Conservation (phyloP, 2,797 vertebrate genomes). For the Anabas testudineus region DNA sequence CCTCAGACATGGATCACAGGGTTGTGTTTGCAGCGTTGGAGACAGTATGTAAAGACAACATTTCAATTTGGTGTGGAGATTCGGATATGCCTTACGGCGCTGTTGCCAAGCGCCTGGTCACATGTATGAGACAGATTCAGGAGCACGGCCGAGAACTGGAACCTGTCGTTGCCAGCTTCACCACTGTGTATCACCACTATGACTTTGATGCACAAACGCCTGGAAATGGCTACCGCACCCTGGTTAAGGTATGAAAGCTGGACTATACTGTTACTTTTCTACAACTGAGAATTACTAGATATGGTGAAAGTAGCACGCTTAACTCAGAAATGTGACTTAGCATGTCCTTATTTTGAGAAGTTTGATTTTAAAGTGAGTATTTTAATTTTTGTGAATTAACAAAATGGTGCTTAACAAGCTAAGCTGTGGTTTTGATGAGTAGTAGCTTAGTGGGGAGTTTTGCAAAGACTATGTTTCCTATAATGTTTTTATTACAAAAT, state of each 20-base stretch:
- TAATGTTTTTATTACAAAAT: no score
- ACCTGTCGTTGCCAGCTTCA: slow-evolving; percentile 75
- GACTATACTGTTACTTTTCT: not conserved
- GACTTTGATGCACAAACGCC: slow-evolving; percentile 83
- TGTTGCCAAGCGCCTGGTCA: slow-evolving; percentile 68
- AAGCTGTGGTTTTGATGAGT: no score
- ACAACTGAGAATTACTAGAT: not conserved
- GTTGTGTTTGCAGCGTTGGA: slow-evolving; percentile 77
- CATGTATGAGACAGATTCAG: slow-evolving; percentile 71
- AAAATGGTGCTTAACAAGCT: no score
- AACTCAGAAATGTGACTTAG: no score
- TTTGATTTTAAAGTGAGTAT: no score
- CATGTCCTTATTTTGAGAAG: no score
- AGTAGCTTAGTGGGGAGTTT: no score
- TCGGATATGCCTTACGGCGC: slow-evolving; percentile 47
- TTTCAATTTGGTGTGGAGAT: slow-evolving; percentile 54
- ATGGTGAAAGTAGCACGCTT: no score
- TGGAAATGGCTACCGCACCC: slow-evolving; percentile 84
- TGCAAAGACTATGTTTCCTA: no score
- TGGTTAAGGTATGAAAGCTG: slow-evolving; percentile 83
- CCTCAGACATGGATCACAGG: slow-evolving; percentile 76
- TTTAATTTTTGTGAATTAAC: no score
- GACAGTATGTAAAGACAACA: slow-evolving; percentile 71
- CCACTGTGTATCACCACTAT: slow-evolving; percentile 79
- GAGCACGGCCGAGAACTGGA: slow-evolving; percentile 75